phyloP scores from a whole-genome alignment of 2,888 invertebrate genomes.

The Nomada ferruginata region DNA sequence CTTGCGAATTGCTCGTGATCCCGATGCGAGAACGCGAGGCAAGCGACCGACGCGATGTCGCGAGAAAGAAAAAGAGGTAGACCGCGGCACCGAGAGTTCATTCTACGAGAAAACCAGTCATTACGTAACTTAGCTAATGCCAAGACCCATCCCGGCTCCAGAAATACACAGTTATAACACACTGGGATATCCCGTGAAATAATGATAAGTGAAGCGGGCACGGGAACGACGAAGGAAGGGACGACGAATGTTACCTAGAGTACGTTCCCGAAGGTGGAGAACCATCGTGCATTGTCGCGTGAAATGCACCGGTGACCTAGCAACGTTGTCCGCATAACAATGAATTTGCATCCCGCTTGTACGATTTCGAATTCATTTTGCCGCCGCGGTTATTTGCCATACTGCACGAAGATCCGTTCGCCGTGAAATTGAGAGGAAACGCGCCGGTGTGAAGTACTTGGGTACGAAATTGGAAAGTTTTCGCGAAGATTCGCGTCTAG shows the following conservation, averaged over 20 bases:
- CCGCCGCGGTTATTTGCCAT: background rate
- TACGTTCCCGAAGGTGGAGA: background rate
- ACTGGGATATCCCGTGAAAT: constrained; percentile 18
- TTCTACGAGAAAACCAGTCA: constrained; percentile 67
- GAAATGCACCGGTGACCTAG: constrained; percentile 50
- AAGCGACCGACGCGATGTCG: constrained; percentile 1
- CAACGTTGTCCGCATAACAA: constrained; percentile 44
- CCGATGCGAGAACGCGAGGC: constrained; percentile 18
- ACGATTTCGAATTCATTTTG: constrained; percentile 20
- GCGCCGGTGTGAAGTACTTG: background rate
- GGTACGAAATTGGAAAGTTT: background rate
- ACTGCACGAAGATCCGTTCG: background rate
- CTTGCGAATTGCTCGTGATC: constrained; percentile 62
- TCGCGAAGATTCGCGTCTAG: background rate
- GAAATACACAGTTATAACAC: constrained; percentile 63
- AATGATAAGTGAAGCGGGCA: constrained; percentile 13
- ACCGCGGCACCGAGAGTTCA: constrained; percentile 54
- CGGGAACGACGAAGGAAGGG: background rate
- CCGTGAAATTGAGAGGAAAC: background rate
- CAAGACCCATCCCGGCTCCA: constrained; percentile 40
- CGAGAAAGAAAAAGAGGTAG: constrained; percentile 40
- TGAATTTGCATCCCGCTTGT: constrained; percentile 6
- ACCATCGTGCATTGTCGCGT: constrained; percentile 20
- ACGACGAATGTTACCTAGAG: background rate
- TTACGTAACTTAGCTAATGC: constrained; percentile 72